Conservation (phyloP, 2,888 invertebrate genomes). For the Hirtodrosophila duncani region DNA sequence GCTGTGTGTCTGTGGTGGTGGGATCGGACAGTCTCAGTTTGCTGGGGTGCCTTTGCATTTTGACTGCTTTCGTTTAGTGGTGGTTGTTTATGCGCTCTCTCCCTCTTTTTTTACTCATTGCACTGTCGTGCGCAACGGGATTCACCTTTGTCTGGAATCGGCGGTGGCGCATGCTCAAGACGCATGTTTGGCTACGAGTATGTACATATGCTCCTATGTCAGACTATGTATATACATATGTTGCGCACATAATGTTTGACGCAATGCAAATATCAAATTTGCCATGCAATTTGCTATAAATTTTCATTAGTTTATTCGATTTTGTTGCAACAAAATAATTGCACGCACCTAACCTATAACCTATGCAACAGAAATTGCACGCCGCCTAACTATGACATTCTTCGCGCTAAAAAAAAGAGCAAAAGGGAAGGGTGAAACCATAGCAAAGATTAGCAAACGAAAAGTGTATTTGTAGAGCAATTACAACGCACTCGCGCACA, state of each 20-base stretch:
- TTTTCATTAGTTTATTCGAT: too few species aligned
- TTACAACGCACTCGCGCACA: constrained; percentile 11
- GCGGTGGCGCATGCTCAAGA: constrained; percentile 6
- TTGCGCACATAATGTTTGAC: too few species aligned
- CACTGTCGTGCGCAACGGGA: not conserved
- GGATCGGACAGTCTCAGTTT: constrained; percentile 19
- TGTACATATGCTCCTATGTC: too few species aligned
- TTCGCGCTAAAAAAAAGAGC: constrained; percentile 39
- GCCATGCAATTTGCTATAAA: too few species aligned
- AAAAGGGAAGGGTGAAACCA: constrained; percentile 19
- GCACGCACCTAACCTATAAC: constrained; percentile 18
- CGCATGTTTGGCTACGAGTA: too few species aligned
- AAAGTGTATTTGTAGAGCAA: too few species aligned
- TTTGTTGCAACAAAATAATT: constrained; percentile 1
- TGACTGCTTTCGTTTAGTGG: constrained; percentile 8
- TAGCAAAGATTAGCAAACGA: too few species aligned
- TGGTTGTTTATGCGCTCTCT: constrained; percentile 39
- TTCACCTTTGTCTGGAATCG: too few species aligned
- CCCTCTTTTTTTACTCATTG: not conserved
- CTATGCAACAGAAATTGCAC: constrained; percentile 29
- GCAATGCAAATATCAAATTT: too few species aligned
- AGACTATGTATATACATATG: too few species aligned
- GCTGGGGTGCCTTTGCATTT: constrained; percentile 3
- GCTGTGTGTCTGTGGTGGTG: constrained; percentile 30
- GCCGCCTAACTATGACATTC: constrained; percentile 4